Conservation (phyloP, 2,888 invertebrate genomes). For the Laothoe populi region DNA sequence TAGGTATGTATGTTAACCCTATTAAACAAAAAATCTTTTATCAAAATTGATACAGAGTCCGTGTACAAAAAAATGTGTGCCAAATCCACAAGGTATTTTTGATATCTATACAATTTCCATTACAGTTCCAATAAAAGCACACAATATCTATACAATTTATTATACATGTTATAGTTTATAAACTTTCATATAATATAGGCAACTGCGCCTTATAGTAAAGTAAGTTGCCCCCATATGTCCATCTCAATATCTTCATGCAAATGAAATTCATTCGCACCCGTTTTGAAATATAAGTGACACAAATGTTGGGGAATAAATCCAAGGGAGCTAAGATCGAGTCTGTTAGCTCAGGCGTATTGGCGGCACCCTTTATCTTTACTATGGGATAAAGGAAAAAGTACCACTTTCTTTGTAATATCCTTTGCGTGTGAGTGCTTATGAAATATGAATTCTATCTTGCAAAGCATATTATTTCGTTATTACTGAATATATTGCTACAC, state of each 20-base stretch:
- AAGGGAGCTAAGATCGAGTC: conserved; percentile 59
- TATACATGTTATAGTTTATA: background rate
- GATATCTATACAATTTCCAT: background rate
- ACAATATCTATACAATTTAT: background rate
- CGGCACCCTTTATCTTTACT: conserved; percentile 75
- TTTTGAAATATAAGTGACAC: conserved; percentile 72
- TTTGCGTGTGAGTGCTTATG: conserved; percentile 79
- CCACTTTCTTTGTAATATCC: conserved; percentile 73
- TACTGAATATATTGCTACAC: conserved; percentile 77
- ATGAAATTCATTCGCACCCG: conserved; percentile 67
- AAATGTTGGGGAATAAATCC: conserved; percentile 72
- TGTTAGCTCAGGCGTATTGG: conserved; percentile 67
- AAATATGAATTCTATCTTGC: conserved; percentile 82
- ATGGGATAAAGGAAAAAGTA: conserved; percentile 74
- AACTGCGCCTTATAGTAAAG: conserved; percentile 44
- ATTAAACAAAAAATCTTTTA: no score
- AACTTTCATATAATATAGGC: background rate
- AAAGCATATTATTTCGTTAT: conserved; percentile 82
- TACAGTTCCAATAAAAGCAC: background rate
- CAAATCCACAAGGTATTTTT: no score
- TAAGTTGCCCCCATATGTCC: conserved; percentile 62
- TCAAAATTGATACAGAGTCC: no score
- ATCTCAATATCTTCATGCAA: conserved; percentile 71
- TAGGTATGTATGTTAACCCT: no score
- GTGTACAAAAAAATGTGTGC: no score